These are phyloP conservation scores for Bubo bubo DNA, from an alignment of 2,113 vertebrate species.

Conservation along the genomic window DNA sequence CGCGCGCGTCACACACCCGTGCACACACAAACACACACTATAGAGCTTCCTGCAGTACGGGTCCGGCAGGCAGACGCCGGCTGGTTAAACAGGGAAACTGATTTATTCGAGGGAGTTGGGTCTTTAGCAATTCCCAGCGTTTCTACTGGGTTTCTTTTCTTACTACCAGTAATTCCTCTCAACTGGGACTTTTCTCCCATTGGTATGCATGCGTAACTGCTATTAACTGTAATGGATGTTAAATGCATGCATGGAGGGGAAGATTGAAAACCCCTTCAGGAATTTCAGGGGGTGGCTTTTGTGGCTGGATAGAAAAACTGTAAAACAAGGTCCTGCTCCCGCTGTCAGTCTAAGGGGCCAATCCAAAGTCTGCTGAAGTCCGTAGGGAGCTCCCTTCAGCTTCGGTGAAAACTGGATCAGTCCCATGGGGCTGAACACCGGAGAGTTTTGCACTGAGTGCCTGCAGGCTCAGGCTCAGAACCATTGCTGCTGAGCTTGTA, in stretches of 20 bases:
- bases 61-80: neutral
- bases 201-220: conserved; percentile 58
- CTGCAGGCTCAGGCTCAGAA: conserved; percentile 55
- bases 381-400: neutral
- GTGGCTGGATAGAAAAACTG: conserved; percentile 10
- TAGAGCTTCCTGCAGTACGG: conserved; percentile 13
- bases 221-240: conserved; percentile 49
- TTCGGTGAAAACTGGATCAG: neutral
- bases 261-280: conserved; percentile 5
- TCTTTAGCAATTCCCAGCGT: conserved; percentile 14
- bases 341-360: neutral
- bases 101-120: neutral
- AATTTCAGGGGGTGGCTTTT: conserved; percentile 46
- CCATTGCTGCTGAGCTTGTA: conserved; percentile 28
- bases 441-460: conserved; percentile 50
- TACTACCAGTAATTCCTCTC: conserved; percentile 20
- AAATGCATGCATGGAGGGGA: conserved; percentile 44
- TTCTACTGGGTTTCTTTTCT: conserved; percentile 61
- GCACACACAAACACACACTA: neutral
- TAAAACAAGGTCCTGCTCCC: neutral
- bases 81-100: neutral
- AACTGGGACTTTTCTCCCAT: conserved; percentile 23
- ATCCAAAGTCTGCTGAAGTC: conserved; percentile 13
- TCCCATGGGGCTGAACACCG: neutral
- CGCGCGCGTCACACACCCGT: neutral